phyloP scores from a whole-genome alignment of 2,888 invertebrate species.

The Lasius platythorax region DNA sequence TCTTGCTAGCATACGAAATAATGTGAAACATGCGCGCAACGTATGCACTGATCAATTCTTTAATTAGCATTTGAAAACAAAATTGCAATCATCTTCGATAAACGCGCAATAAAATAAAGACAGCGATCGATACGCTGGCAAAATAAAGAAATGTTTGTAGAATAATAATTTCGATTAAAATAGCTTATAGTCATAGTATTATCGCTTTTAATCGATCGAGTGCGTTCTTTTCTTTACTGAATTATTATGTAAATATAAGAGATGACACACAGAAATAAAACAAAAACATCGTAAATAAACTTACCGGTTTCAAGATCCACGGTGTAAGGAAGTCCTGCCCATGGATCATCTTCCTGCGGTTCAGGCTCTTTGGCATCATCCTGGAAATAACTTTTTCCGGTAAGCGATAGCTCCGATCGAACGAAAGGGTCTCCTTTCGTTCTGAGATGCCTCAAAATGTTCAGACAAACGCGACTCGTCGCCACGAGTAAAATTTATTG shows the following conservation, averaged over 20 bases:
- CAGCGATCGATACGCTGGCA: background rate
- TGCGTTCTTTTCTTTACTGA: background rate
- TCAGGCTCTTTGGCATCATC: slow-evolving; percentile 79
- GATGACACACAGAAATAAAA: background rate
- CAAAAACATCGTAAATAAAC: slow-evolving; percentile 78
- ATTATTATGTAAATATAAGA: slow-evolving; percentile 4
- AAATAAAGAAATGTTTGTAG: background rate
- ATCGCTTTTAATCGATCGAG: background rate
- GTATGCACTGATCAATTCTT: slow-evolving; percentile 56
- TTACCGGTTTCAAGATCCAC: slow-evolving; percentile 96
- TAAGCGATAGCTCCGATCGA: slow-evolving; percentile 31
- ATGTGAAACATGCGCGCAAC: slow-evolving; percentile 42
- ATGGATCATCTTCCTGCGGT: slow-evolving; percentile 89
- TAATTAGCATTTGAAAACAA: slow-evolving; percentile 57
- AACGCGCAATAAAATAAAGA: slow-evolving; percentile 33
- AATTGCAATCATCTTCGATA: slow-evolving; percentile 17
- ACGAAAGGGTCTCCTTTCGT: background rate
- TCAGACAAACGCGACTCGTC: background rate
- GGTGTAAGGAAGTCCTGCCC: slow-evolving; percentile 94
- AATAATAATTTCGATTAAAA: background rate
- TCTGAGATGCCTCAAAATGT: background rate
- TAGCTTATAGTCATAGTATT: background rate
- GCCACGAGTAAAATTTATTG: background rate
- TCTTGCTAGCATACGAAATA: slow-evolving; percentile 50
- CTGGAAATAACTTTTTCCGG: slow-evolving; percentile 77